Evolutionary conservation across 92 coral and sea anemone species (phyloP), one percentile per base, ranked within the genome.

Genomic region (Hydrozoanthus gracilis): DNA sequence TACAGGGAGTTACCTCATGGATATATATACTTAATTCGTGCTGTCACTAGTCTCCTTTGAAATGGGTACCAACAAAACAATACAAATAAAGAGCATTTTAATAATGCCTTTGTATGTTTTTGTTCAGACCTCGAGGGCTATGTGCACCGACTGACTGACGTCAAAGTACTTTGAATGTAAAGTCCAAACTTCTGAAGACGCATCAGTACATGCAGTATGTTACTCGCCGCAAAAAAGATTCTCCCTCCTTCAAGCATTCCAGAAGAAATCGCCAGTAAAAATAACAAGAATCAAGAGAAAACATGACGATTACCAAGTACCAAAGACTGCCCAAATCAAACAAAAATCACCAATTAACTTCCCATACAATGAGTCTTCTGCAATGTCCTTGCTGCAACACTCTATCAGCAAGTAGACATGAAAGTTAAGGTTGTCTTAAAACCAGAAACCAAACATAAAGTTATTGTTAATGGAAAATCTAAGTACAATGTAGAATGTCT

Each of bases 361-460:
- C n/a, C n/a, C n/a, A n/a, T n/a, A n/a, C n/a, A n/a, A n/a, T n/a
- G n/a, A n/a, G n/a, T n/a, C n/a, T n/a, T n/a, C n/a, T n/a, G n/a
- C n/a, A n/a, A n/a, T n/a, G 70, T 13, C 18, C 71, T 65, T 65
- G 7, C 71, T 65, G 71, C 71, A 65, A 65, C 71, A 65, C 27
- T 16, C 8, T 65, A 65, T 65, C 71, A 65, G 71, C 71, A 65
- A 71, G 76, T 71, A 71, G 76, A 82, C 86, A 45, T 82, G 52
- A 82, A 82, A 64, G 86, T 82, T 64, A 82, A 82, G 68, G 54
- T 82, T 62, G 67, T 82, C 14, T 44, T 44, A 12, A 82, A 82
- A 17, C 51, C 87, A 54, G 87, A 88, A 58, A 82, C 75, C 91
- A 88, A 88, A 83, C 83, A 88, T 47, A 67, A 87, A 69, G 84